Base-by-base conservation (phyloP, 2,888 invertebrate species). In the Alviniconcha strummeri region DNA sequence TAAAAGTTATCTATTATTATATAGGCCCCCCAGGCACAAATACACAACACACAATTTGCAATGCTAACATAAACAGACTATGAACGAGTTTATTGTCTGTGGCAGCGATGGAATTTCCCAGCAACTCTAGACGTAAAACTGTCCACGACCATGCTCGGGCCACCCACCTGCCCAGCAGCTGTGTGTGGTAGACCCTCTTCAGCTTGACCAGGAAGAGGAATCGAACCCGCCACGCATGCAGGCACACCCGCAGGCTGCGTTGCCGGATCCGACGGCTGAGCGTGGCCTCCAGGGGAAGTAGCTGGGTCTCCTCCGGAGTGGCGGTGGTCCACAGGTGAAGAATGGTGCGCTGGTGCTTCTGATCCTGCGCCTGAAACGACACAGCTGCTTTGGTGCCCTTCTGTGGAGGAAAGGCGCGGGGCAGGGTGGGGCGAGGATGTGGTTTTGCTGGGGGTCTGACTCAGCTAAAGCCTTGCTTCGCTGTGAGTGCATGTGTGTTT, bases 321-420 rank as follows among this genome's bases (percentile, higher is more conserved):
- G 88, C 85, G 17, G 88, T 89, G n/a, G 89, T 86, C 91, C 91
- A 91, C 74, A 91, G 83, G 77, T 88, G 89, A 6, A 90, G 85
- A 15, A 90, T 88, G 57, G 86, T 87, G 56, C 90, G 88, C 81
- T 88, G 69, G 13, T 84, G 81, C 9, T 71, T 36, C 71, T 82
- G 84, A 1, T 81, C 81, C 64, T 84, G 85, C 17, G 83, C 80
- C 85, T 86, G 71, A 17, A 4, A 7, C n/a, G 72, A 72, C 55
- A 75, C 60, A 60, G 60, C 60, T 60, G 8, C 4, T 60, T 60
- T 60, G 8, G 4, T 60, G 60, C 0, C 36, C 36, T 36, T 3
- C 3, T 36, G 36, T 3, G 36, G 36, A 36, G 36, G 36, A 3
- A 36, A 36, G 36, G 36, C 0, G 3, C 36, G 36, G 36, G 36